Base-by-base conservation (phyloP, 2,888 invertebrate genomes). In the Myathropa florea region DNA sequence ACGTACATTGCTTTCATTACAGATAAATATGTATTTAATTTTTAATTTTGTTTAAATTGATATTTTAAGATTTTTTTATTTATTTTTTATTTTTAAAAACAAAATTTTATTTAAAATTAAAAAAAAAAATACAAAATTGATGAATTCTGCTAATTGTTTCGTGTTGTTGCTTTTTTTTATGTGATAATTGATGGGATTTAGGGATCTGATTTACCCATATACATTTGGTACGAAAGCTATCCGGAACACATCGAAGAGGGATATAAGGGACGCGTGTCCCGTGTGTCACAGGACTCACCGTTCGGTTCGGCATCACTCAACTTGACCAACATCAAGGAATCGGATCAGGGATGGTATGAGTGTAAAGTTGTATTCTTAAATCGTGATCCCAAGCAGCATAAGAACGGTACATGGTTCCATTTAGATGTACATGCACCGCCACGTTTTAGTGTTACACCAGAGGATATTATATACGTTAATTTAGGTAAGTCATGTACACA, bases 171-270 rank as follows among this genome's bases (percentile, higher is more conserved):
- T 71, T 83, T 77, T 59, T 84, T 81, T 83, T 46, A 26, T 46
- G 1, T 28, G 24, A 53, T 26, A 55, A 53, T 26, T 18, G 36
- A 59, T 6, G 46, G 23, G 33, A 68, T 21, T 30, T 95, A 98
- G 97, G 98, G 97, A 93, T 96, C 97, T 94, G 97, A 98, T 94
- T 96, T 97, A 93, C 98, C 98, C 90, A 98, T 98, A 93, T 98
- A 98, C 95, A 98, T 98, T 94, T 98, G 98, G 97, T 98, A 98
- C 95, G 98, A 98, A 94, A 97, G 97, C 93, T 98, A 98, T 94
- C 98, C 98, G 90, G 97, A 98, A 89, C 98, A 98, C 95, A 97
- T 97, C 93, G 98, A 97, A 91, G 97, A 97, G 93, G 98, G 97
- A 72, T 98, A 98, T 94, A 97, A 98, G 93, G 97, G 97, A 90